Evolutionary conservation across 2,113 vertebrate genomes (phyloP), one percentile per base, ranked within the genome.

Genomic region (Engraulis encrasicolus): DNA sequence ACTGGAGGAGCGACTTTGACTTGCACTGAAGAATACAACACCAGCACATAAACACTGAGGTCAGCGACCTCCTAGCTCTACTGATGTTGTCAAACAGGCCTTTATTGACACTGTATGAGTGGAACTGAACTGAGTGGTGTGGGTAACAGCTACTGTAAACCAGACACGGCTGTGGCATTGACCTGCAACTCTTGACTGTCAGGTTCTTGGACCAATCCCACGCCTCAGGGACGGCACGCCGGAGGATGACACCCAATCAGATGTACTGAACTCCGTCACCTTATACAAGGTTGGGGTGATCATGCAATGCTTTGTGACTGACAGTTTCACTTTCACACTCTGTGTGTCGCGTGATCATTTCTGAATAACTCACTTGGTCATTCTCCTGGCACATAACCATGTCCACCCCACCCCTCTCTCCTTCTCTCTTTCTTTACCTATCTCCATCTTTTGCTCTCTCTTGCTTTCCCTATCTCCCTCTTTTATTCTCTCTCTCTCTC

Each of bases 131-230:
- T 45, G 40, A 5, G 40, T 9, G 9, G 20, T 40, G 79, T 11
- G 17, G 37, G 20, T 40, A 20, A 36, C 61, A 34, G 6, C 27
- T 79, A 15, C 18, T 27, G n/a, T 5, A 71, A 15, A 27, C 11
- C 31, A 74, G 14, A 74, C 66, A 74, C 15, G 66, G 27, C 27
- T 14, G 0, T 36, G 18, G 9, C 18, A 58, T 45, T 45, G 40
- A 71, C 23, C 52, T 23, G n/a, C 3, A 31, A 0, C 77, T 49
- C 17, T 84, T 83, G 78, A 36, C 12, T 85, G 79, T 20, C 90
- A 98, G 97, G 95, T 96, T n/a, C 91, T 98, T 86, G 97, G 97
- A 1, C 61, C 93, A 87, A 96, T 95, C 85, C 95, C 96, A 0
- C 2, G 79, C 14, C 88, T 99, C 86, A 93, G 91, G 83, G 96